Base-by-base conservation (phyloP, 2,113 vertebrate genomes). In the Chaetura pelagica region DNA sequence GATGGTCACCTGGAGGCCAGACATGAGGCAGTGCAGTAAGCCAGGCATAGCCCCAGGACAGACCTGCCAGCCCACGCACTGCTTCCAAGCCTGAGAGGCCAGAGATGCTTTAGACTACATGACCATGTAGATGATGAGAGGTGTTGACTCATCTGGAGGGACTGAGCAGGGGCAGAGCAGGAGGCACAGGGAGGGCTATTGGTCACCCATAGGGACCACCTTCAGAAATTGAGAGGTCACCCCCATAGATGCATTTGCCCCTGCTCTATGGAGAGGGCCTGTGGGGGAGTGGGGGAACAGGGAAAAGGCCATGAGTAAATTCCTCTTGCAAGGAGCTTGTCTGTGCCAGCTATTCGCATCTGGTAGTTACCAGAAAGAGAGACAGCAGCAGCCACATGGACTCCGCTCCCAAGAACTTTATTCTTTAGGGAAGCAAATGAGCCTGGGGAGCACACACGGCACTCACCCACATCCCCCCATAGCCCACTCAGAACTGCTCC, bases 1-100 rank as follows among this genome's bases (percentile, higher is more conserved):
- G 1, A 99, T 99, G 89, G 98, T 99, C 38, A 99, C 99, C 99
- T 99, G 83, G 46, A 72, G 44, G 87, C 44, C 73, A 95, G 68
- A 84, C 9, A 40, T 2, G 35, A 88, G 51, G 69, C 61, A 20
- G 8, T 27, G 34, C 32, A 54, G 68, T 69, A 63, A 97, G 67
- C 49, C 0, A 2, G 34, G 5, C 26, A 74, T n/a, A 81, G 57
- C 30, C 19, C 23, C 38, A 30, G 49, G 23, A 57, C 55, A 59
- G 68, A 44, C 14, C 46, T 49, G 46, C 23, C 23, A 80, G 49
- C 22, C 20, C 42, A 44, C 3, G 21, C 54, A 20, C 68, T 32
- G 23, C 8, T 20, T 84, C n/a, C 68, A 59, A 77, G 38, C 15
- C 32, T 0, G 1, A 75, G 40, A 54, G 13, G 32, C 58, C 63